Percentiles rank a stretch among this genome's conserved stretches.
phyloP scores from a whole-genome alignment of 2,113 vertebrate species.

The Barbus barbus region DNA sequence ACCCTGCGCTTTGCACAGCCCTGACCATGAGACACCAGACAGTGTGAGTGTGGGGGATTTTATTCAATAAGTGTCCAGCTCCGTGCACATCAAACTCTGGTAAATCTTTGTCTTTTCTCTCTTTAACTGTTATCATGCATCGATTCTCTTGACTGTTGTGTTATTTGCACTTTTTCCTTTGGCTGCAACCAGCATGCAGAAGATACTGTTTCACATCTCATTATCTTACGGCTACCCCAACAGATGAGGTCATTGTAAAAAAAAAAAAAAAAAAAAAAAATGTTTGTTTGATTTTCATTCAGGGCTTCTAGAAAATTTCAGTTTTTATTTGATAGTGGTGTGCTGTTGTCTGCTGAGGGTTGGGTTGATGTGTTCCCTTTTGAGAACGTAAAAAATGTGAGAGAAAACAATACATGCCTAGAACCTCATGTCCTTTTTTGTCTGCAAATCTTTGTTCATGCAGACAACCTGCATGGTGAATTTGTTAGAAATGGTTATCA shows the following conservation, averaged over 20 bases:
- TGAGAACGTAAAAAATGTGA: neutral
- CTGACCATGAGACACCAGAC: conserved; percentile 67
- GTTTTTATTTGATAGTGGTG: conserved; percentile 1
- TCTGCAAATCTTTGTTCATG: conserved; percentile 28
- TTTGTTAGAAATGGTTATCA: conserved; percentile 63
- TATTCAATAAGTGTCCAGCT: conserved; percentile 55
- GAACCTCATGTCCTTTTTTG: conserved; percentile 14
- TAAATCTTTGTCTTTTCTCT: conserved; percentile 62
- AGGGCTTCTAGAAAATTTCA: neutral
- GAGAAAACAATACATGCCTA: neutral
- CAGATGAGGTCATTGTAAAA: conserved; percentile 9
- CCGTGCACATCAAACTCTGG: conserved; percentile 62
- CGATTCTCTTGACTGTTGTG: neutral
- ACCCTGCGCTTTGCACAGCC: conserved; percentile 58
- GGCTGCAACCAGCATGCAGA: conserved; percentile 11
- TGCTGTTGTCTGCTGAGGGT: neutral
- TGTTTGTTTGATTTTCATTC: conserved; percentile 16
- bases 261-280: neutral
- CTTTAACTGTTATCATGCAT: conserved; percentile 19
- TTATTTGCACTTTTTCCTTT: conserved; percentile 16
- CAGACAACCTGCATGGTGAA: conserved; percentile 59
- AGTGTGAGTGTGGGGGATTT: conserved; percentile 68
- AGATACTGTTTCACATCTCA: conserved; percentile 9
- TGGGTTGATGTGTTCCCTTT: neutral
- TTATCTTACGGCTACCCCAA: neutral